These are phyloP conservation scores for Cheiracanthium punctorium DNA, from an alignment of 2,888 invertebrate species.

Conservation along the genomic window DNA sequence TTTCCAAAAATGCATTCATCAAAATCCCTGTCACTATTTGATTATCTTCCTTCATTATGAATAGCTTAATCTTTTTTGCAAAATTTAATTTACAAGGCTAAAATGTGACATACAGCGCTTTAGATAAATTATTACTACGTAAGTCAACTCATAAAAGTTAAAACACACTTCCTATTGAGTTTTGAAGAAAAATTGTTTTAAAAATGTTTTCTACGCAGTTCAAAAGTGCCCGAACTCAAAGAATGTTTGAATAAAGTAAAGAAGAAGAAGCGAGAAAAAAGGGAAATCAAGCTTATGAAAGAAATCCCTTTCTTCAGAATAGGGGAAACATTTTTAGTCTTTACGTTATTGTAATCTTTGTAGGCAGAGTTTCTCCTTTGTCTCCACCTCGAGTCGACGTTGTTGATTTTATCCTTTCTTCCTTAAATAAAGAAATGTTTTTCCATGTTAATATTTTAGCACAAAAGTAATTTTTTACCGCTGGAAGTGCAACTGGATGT, in stretches of 20 bases:
- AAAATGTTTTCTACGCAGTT: background rate
- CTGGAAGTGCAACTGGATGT: no score
- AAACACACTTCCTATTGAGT: background rate
- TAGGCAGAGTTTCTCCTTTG: background rate
- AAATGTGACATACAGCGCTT: no score
- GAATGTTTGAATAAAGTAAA: background rate
- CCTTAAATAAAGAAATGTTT: background rate
- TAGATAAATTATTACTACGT: no score
- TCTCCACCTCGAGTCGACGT: background rate
- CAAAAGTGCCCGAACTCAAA: background rate
- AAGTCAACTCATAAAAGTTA: no score
- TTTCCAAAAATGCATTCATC: no score
- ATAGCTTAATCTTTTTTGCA: no score
- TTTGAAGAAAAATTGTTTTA: background rate
- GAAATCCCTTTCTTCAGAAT: background rate
- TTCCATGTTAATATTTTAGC: background rate
- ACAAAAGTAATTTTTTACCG: no score
- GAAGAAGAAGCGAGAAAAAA: no score
- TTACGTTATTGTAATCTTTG: background rate
- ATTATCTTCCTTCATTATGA: no score
- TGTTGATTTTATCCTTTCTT: background rate
- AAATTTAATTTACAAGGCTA: no score
- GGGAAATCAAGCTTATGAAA: background rate
- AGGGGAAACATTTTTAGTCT: background rate
- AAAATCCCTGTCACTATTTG: no score